Evolutionary conservation across 1,140 invertebrate genomes (phyloP), one percentile per base, ranked within the genome.

Genomic region (Dendrolimus kikuchii): DNA sequence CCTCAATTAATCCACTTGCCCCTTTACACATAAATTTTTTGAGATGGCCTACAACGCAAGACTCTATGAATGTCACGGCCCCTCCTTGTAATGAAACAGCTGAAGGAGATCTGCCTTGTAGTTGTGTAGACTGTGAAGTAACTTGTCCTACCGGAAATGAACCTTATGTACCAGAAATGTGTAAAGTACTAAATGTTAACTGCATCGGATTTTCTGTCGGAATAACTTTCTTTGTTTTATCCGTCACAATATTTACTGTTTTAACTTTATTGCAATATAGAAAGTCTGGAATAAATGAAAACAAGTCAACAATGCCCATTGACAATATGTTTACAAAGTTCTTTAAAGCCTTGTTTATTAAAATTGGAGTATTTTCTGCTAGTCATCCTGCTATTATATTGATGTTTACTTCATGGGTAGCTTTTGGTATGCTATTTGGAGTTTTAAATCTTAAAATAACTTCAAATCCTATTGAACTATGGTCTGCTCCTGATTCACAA

Each of bases 401-500:
- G 6, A 84, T 90, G 57, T 46, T 91, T 5, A 87, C 87, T 40
- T 78, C 92, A 0, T 89, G 90, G 67, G 59, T 93, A 8, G 88
- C 89, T 48, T 71, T 90, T 37, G 89, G 77, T 0, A 77, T 95
- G 45, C 83, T 89, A 4, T 90, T 89, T 57, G 96, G 96, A 36
- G 84, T 93, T 9, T 50, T 81, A 0, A 87, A 87, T 51, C 86
- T 96, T 39, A 77, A 90, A 49, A 86, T 98, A 0, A 95, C 92
- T 4, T 93, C 95, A 0, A 91, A 97, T 77, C 96, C 97, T 0
- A 92, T 98, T 0, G 92, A 97, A 72, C 88, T 98, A 43, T 98
- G 97, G 97, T 95, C 96, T 4, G 87, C 94, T 0, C 92, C 94
- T 5, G 76, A 86, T 9, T 95, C 94, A 65, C 81, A 89, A 63